phyloP scores from a whole-genome alignment of 1,140 invertebrate genomes.

The Drosophila triauraria region DNA sequence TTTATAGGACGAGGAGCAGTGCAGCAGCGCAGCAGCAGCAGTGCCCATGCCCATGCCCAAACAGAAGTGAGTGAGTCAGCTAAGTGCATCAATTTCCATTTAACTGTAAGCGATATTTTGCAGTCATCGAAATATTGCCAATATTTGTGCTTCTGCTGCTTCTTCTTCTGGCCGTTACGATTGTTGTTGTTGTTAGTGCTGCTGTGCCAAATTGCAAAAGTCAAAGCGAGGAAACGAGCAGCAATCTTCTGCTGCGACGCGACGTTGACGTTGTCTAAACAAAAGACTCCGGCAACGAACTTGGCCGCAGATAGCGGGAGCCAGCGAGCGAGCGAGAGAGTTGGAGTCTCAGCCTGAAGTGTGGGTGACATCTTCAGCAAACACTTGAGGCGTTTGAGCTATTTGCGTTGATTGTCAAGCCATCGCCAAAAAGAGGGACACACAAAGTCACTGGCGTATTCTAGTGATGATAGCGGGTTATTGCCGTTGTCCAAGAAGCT shows the following conservation, averaged over 20 bases:
- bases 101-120: slow-evolving; percentile 83
- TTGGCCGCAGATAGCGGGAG: slow-evolving; percentile 41
- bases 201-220: slow-evolving; percentile 82
- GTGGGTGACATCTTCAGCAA: slow-evolving; percentile 83
- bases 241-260: slow-evolving; percentile 37
- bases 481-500: background rate
- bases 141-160: slow-evolving; percentile 54
- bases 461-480: slow-evolving; percentile 28
- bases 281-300: slow-evolving; percentile 81
- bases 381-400: slow-evolving; percentile 83
- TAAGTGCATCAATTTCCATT: slow-evolving; percentile 84
- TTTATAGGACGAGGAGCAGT: slow-evolving; percentile 20
- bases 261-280: slow-evolving; percentile 74
- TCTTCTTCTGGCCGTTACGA: slow-evolving; percentile 50
- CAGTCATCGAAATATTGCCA: slow-evolving; percentile 69
- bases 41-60: slow-evolving; percentile 44
- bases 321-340: slow-evolving; percentile 5
- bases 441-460: slow-evolving; percentile 13
- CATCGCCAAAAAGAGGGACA: slow-evolving; percentile 43
- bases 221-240: slow-evolving; percentile 56
- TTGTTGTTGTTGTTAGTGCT: slow-evolving; percentile 49
- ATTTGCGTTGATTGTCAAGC: slow-evolving; percentile 82
- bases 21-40: slow-evolving; percentile 11
- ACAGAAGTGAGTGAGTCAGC: slow-evolving; percentile 82
- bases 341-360: slow-evolving; percentile 59